Percentiles rank a stretch among this genome's conserved stretches.
Evolutionary conservation across 2,113 vertebrate species (phyloP).

Genomic region (Genyomyrus donnyi): DNA sequence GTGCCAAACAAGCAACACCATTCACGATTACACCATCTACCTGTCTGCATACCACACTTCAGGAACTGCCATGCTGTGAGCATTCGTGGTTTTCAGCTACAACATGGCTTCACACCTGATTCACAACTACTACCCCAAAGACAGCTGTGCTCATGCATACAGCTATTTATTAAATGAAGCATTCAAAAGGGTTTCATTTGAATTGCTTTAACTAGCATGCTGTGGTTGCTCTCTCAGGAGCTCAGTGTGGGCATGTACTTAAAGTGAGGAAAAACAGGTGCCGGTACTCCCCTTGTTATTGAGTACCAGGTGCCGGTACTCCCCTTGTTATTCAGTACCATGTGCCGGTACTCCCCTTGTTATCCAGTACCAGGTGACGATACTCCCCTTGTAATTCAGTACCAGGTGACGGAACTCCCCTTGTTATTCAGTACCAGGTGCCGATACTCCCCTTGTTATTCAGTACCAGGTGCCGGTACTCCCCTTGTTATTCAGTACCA

Average conservation of each 20-base stretch:
- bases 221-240: neutral
- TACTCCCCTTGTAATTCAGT: too few relatives aligned
- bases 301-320: too few relatives aligned
- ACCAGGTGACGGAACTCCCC: too few relatives aligned
- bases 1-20: neutral
- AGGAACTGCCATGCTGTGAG: neutral
- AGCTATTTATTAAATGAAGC: neutral
- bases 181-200: neutral
- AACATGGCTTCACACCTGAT: neutral
- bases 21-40: neutral
- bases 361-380: too few relatives aligned
- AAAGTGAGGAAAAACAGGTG: too few relatives aligned
- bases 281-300: too few relatives aligned
- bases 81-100: neutral
- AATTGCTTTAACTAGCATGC: neutral
- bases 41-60: neutral
- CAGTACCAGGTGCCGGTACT: too few relatives aligned
- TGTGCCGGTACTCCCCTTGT: too few relatives aligned
- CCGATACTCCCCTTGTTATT: too few relatives aligned
- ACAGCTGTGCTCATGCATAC: neutral
- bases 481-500: too few relatives aligned
- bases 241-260: neutral
- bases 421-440: too few relatives aligned
- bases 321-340: too few relatives aligned
- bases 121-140: neutral